Base-by-base conservation (phyloP, 2,113 vertebrate genomes). In the Beaufortia kweichowensis region DNA sequence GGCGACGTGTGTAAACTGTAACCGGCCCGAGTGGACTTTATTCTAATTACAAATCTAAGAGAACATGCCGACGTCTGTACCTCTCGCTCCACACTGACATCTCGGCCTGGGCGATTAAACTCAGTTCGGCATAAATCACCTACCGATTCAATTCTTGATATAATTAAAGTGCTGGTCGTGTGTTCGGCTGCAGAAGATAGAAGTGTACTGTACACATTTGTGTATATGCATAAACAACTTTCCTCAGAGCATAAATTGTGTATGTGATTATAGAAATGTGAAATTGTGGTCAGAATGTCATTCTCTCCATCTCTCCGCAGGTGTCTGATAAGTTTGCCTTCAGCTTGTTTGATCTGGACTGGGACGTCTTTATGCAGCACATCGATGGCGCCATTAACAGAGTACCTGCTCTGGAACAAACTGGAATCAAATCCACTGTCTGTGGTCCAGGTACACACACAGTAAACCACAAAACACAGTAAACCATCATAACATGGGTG, bases 261-360 rank as follows among this genome's bases (percentile, higher is more conserved):
- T n/a, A n/a, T n/a, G n/a, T n/a, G n/a, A 50, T n/a, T n/a, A n/a
- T 50, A n/a, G 17, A 21, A n/a, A n/a, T 50, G 48, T 50, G 19
- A 17, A 50, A 4, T 50, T 3, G 14, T 19, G 5, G 14, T 6
- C 15, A 19, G 6, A 7, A n/a, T 21, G 6, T 21, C 48, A 17
- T 8, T 21, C 6, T 53, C 6, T 53, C 6, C 48, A 14, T 4
- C 4, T n/a, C 29, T 19, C 35, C 71, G 14, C 79, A 99, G 97
- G 94, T 97, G 2, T 95, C 93, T 0, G 95, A 98, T 78, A 92
- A 93, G 48, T 99, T 99, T 84, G 93, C 95, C 76, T 99, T 99
- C 78, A 94, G 97, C 78, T 94, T 99, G 75, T 99, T 98, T 79
- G 96, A 99, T 81, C 87, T 99, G 91, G 93, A 98, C 85, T 98